Base-by-base conservation (phyloP, 2,113 vertebrate species). In the Dasyornis broadbenti region DNA sequence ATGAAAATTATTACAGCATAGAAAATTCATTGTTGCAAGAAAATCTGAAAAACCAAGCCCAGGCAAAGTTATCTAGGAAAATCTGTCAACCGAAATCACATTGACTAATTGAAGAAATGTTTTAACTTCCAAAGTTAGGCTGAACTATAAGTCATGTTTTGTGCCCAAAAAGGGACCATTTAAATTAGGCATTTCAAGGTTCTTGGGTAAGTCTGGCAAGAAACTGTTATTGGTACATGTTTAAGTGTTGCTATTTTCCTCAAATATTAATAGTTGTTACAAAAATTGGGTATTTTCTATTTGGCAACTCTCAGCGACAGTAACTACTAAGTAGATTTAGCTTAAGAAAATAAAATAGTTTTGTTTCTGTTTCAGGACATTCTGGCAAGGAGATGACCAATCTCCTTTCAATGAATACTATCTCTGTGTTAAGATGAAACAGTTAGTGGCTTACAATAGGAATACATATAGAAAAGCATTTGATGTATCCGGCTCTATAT, bases 91-190 rank as follows among this genome's bases (percentile, higher is more conserved):
- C 7, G 79, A 73, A 86, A 49, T 72, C 49, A 11, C 17, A 10
- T n/a, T 57, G 63, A 31, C 10, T 57, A n/a, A 39, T 23, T 31
- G 21, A 23, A 52, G 17, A 83, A 83, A 61, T 12, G 13, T 61
- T 49, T 59, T 68, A 72, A 31, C 7, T 70, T 83, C 8, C 26
- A 49, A 56, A 35, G 13, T 49, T 33, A 83, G 10, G 5, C 24
- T 76, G n/a, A 57, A 61, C 5, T 23, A 1, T 54, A 69, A 70
- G 57, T 28, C 9, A 13, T 40, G 8, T 7, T 71, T 87, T 47
- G 7, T 72, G 6, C n/a, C 7, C 27, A 40, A 63, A 57, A 63
- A 22, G 15, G 0, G 0, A 6, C 27, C 5, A 18, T 8, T 69
- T 45, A 44, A 60, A 8, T 78, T 45, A 60, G 7, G 1, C 1